Evolutionary conservation across 2,888 invertebrate genomes (phyloP).

Genomic region (Rhagophthalmus giganteus): DNA sequence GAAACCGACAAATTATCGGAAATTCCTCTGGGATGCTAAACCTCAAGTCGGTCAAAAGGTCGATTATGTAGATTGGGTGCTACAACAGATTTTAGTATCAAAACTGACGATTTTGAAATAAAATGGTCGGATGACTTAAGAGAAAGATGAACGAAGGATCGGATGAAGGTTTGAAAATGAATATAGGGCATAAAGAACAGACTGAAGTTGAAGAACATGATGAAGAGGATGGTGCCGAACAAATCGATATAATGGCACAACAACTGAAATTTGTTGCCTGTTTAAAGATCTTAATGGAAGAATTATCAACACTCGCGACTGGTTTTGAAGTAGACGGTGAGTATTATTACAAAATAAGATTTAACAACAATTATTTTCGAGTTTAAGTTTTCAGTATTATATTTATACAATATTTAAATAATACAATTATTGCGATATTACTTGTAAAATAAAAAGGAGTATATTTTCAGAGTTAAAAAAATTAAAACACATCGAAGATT

Average conservation of each 20-base stretch:
- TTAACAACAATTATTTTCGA: too few species aligned
- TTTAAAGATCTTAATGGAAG: slow-evolving; percentile 96
- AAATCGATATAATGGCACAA: slow-evolving; percentile 96
- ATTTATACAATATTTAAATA: too few species aligned
- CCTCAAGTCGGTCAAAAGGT: slow-evolving; percentile 37
- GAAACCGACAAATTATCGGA: too few species aligned
- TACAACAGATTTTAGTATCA: slow-evolving; percentile 44
- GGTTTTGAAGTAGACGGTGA: slow-evolving; percentile 94
- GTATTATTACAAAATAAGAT: too few species aligned
- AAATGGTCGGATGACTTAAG: slow-evolving; percentile 65
- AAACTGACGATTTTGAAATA: slow-evolving; percentile 53
- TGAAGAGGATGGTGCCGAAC: slow-evolving; percentile 57
- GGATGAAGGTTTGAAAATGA: slow-evolving; percentile 52
- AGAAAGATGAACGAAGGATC: too few species aligned
- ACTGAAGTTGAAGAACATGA: slow-evolving; percentile 45
- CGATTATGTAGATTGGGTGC: slow-evolving; percentile 65
- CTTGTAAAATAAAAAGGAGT: too few species aligned
- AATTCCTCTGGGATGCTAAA: slow-evolving; percentile 51
- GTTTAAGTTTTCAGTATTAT: too few species aligned
- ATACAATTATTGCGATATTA: too few species aligned
- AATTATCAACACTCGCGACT: slow-evolving; percentile 89
- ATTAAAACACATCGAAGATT: slow-evolving; percentile 10
- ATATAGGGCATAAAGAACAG: slow-evolving; percentile 39
- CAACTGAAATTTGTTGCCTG: slow-evolving; percentile 98
- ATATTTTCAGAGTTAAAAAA: slow-evolving; percentile 22